Conservation (phyloP, 30 jellyfish, hydroid and myxozoan genomes). For the Aurelia coerulea region DNA sequence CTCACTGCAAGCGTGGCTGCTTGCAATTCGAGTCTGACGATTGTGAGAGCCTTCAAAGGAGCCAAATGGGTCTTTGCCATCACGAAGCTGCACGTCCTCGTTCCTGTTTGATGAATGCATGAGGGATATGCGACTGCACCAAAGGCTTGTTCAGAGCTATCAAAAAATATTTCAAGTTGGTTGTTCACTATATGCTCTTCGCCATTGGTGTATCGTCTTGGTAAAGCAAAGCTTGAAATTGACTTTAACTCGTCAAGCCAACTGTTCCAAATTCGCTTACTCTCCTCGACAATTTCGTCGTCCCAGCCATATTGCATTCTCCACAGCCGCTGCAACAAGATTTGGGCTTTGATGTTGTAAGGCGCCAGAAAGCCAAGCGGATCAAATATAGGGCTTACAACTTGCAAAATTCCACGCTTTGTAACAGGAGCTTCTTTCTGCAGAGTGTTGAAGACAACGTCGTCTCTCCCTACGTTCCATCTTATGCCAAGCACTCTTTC, state of each 20-base stretch:
- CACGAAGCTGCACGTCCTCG: constrained; percentile 9
- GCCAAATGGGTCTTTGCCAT: not conserved
- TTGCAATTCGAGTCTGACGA: not conserved
- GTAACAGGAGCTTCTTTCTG: not conserved
- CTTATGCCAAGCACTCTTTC: constrained; percentile 20
- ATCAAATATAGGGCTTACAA: constrained; percentile 1
- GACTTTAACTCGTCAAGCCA: constrained; percentile 10
- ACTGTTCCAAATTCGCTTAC: not conserved
- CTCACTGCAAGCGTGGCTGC: constrained; percentile 17
- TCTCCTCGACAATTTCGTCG: constrained; percentile 7
- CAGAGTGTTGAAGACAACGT: not conserved
- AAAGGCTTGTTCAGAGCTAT: constrained; percentile 10
- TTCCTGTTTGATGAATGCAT: constrained; percentile 10
- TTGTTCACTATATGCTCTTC: not conserved
- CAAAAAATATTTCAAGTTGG: not conserved
- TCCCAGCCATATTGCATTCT: constrained; percentile 19
- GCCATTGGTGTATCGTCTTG: not conserved
- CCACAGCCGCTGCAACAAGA: not conserved
- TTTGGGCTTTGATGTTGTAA: too few species aligned
- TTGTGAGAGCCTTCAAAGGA: not conserved
- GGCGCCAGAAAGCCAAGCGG: constrained; percentile 5
- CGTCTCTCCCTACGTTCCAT: not conserved
- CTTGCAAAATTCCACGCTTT: constrained; percentile 2
- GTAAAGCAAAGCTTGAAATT: constrained; percentile 8
- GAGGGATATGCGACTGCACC: constrained; percentile 14